Conservation (phyloP, 2,797 vertebrate species). For the Lemur catta region DNA sequence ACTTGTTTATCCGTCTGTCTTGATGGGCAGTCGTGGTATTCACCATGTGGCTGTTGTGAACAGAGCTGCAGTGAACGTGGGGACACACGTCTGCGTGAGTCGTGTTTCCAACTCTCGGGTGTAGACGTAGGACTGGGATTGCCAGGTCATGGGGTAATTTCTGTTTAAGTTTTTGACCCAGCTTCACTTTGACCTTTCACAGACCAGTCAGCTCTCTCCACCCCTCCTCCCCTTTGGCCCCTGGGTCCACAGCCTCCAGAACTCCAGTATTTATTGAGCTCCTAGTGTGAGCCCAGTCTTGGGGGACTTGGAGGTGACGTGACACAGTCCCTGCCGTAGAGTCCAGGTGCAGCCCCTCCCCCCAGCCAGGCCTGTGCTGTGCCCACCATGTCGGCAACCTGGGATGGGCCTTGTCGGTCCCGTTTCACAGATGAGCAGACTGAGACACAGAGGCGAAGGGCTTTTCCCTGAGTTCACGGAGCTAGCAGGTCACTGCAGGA, state of each 20-base stretch:
- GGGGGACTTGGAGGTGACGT: not conserved
- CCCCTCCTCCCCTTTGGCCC: not conserved
- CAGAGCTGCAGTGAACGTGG: rapidly evolving
- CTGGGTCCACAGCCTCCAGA: not conserved
- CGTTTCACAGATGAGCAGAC: not conserved
- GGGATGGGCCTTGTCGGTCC: not conserved
- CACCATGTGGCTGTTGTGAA: not conserved
- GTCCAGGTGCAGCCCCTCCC: too few relatives aligned
- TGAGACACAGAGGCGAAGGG: not conserved
- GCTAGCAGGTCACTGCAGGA: not conserved
- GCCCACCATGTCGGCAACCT: rapidly evolving
- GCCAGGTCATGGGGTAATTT: not conserved
- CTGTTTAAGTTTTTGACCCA: not conserved
- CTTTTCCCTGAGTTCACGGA: not conserved
- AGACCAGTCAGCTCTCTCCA: not conserved
- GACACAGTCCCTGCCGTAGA: not conserved
- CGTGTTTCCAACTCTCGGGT: rapidly evolving
- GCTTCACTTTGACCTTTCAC: not conserved
- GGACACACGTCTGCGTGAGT: rapidly evolving
- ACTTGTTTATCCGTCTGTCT: rapidly evolving
- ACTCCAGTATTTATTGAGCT: not conserved
- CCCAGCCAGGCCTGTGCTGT: not conserved
- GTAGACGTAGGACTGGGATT: rapidly evolving
- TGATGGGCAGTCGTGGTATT: rapidly evolving
- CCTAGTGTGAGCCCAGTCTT: not conserved